phyloP scores from a whole-genome alignment of 2,888 invertebrate genomes.

The Drosophila subquinaria region DNA sequence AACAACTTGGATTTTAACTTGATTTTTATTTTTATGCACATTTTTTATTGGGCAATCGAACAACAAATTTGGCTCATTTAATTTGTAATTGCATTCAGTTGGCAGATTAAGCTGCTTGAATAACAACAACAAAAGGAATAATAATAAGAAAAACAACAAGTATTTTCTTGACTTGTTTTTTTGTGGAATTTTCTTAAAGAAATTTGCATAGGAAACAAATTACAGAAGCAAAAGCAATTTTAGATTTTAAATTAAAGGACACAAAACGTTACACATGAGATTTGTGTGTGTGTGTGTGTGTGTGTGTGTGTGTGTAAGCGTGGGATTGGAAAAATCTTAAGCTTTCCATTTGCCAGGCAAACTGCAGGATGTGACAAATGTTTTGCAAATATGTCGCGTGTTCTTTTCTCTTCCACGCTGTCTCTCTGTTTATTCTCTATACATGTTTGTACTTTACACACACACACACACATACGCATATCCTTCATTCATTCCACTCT shows the following conservation, averaged over 20 bases:
- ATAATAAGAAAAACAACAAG: conserved; percentile 11
- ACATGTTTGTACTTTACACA: conserved; percentile 32
- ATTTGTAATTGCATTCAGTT: conserved; percentile 56
- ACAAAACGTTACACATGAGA: conserved; percentile 19
- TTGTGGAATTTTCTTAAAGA: conserved; percentile 17
- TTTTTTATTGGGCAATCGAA: conserved; percentile 44
- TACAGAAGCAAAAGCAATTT: conserved; percentile 70
- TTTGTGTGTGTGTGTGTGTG: not conserved
- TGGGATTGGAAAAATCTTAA: conserved; percentile 55
- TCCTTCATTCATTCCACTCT: conserved; percentile 15
- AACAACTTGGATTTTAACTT: conserved; percentile 26
- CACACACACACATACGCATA: conserved; percentile 42
- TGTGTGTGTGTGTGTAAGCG: conserved; percentile 1
- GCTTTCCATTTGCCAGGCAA: conserved; percentile 56
- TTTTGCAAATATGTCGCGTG: conserved; percentile 69
- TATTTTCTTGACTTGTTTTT: conserved; percentile 17
- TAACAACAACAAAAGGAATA: conserved; percentile 15
- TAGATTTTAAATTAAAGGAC: conserved; percentile 62
- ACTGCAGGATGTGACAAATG: conserved; percentile 71
- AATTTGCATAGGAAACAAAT: conserved; percentile 75
- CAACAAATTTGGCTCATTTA: conserved; percentile 51
- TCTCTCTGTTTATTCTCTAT: conserved; percentile 34
- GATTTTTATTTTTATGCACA: conserved; percentile 1
- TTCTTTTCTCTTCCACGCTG: conserved; percentile 26
- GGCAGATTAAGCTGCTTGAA: conserved; percentile 37